Conservation (phyloP, 2,797 vertebrate species). For the Gambusia yucatana region DNA sequence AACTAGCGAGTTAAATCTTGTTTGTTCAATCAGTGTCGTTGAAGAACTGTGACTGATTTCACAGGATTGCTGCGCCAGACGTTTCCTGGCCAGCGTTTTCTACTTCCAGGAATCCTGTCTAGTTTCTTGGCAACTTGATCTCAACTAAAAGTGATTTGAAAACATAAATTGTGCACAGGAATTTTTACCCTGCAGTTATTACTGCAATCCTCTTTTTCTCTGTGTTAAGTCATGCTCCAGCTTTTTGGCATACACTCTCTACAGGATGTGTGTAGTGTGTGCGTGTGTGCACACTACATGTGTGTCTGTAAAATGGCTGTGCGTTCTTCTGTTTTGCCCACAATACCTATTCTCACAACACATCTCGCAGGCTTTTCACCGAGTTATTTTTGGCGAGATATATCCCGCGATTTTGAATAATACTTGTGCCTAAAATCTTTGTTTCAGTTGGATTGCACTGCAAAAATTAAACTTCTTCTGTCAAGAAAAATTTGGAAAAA, state of each 20-base stretch:
- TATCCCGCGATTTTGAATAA: background rate
- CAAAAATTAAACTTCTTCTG: background rate
- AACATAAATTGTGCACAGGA: background rate
- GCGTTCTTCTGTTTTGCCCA: background rate
- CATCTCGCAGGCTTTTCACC: background rate
- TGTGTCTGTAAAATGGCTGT: background rate
- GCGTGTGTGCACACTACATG: no score
- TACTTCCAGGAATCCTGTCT: background rate
- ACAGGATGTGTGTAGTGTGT: background rate
- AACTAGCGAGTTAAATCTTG: conserved; percentile 4
- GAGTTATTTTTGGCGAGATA: background rate
- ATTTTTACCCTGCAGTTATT: background rate
- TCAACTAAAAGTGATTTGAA: background rate
- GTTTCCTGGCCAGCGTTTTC: background rate
- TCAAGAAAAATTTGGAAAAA: background rate
- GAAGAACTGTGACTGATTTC: background rate
- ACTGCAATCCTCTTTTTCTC: background rate
- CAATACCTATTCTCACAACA: background rate
- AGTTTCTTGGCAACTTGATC: background rate
- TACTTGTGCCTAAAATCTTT: background rate
- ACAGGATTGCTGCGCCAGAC: background rate
- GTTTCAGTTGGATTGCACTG: background rate
- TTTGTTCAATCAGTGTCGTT: background rate
- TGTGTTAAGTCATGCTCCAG: background rate
- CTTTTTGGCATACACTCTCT: background rate